phyloP scores from a whole-genome alignment of 2,888 invertebrate species.

The Nomada ferruginata region DNA sequence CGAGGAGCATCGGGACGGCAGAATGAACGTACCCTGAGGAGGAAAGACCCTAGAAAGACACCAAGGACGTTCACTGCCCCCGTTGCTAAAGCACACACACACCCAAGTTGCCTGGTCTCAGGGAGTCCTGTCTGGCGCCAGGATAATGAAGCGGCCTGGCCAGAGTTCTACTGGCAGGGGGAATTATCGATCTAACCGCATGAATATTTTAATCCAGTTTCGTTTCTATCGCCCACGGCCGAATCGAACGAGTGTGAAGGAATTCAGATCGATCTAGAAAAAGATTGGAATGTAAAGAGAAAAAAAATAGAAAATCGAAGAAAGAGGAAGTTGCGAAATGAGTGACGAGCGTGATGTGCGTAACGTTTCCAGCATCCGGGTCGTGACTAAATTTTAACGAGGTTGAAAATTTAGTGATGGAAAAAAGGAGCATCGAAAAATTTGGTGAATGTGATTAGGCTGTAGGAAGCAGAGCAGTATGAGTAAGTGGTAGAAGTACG shows the following conservation, averaged over 20 bases:
- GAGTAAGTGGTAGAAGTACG: neutral
- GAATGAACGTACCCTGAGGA: slow-evolving; percentile 28
- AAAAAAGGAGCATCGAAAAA: neutral
- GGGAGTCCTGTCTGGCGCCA: slow-evolving; percentile 71
- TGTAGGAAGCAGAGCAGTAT: neutral
- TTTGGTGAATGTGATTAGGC: slow-evolving; percentile 4
- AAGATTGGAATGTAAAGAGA: neutral
- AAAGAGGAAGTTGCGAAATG: neutral
- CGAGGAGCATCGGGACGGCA: slow-evolving; percentile 22
- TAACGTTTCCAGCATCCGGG: slow-evolving; percentile 2
- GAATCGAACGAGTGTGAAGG: slow-evolving; percentile 32
- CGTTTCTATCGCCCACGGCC: slow-evolving; percentile 23
- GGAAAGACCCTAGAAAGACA: slow-evolving; percentile 57
- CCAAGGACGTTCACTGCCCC: slow-evolving; percentile 80
- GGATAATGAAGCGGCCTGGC: slow-evolving; percentile 61
- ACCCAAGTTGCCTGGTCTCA: slow-evolving; percentile 10
- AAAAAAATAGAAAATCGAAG: neutral
- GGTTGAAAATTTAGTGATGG: neutral
- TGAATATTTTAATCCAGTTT: slow-evolving; percentile 40
- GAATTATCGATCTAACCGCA: slow-evolving; percentile 45
- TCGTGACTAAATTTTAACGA: slow-evolving; percentile 1
- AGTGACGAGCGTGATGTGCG: slow-evolving; percentile 28
- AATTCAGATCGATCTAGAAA: slow-evolving; percentile 38
- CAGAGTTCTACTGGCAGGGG: slow-evolving; percentile 10
- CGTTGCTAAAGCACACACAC: slow-evolving; percentile 47